Evolutionary conservation across 1,140 invertebrate species (phyloP).

Genomic region (Bombus superbus): DNA sequence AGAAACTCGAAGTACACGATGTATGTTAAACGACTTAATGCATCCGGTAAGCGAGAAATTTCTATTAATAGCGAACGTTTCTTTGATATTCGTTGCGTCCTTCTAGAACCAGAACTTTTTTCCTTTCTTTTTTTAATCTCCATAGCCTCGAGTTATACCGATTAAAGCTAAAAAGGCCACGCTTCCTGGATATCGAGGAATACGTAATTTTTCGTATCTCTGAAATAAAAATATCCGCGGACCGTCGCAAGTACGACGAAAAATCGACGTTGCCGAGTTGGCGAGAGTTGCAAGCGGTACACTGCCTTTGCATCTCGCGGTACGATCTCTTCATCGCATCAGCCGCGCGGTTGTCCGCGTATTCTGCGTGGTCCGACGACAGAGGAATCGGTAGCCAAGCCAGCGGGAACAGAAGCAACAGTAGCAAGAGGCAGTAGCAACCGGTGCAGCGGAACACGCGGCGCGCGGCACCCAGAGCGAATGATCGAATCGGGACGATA

Average conservation of each 20-base stretch:
- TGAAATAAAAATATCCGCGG: neutral
- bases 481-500: slow-evolving; percentile 60
- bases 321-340: slow-evolving; percentile 67
- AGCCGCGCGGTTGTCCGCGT: slow-evolving; percentile 13
- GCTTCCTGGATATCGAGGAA: no score
- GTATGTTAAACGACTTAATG: neutral
- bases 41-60: neutral
- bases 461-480: slow-evolving; percentile 3
- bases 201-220: neutral
- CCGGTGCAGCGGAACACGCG: neutral
- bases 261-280: neutral
- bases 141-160: neutral
- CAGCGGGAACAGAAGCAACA: neutral
- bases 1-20: no score
- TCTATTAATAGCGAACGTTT: neutral
- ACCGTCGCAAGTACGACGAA: no score
- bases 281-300: neutral
- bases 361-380: slow-evolving; percentile 11
- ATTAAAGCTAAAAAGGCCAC: neutral
- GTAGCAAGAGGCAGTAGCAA: neutral
- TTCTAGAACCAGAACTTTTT: no score
- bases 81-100: no score
- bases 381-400: neutral
- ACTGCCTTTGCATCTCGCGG: slow-evolving; percentile 55
- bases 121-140: neutral